Conservation (phyloP, 2,888 invertebrate species). For the Salpingus planirostris region DNA sequence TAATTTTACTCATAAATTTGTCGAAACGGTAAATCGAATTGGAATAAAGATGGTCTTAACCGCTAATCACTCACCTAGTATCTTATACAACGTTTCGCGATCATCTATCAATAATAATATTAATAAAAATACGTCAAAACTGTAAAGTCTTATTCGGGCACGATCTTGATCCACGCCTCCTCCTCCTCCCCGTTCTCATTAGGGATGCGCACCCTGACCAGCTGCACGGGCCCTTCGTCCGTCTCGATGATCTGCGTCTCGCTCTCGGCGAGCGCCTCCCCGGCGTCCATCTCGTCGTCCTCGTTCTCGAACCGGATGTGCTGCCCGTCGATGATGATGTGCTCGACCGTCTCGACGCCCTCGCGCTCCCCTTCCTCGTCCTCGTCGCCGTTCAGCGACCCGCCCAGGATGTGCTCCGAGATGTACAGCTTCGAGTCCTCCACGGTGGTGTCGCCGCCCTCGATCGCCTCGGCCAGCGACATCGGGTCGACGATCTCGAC, state of each 20-base stretch:
- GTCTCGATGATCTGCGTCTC: conserved; percentile 41
- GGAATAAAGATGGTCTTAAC: neutral
- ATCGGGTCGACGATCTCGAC: conserved; percentile 34
- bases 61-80: neutral
- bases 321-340: conserved; percentile 39
- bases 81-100: neutral
- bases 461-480: conserved; percentile 14
- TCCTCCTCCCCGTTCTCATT: conserved; percentile 39
- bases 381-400: conserved; percentile 7
- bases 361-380: conserved; percentile 21
- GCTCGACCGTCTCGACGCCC: conserved; percentile 26
- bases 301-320: conserved; percentile 34
- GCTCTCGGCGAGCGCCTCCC: conserved; percentile 29
- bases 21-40: neutral
- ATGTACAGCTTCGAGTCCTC: conserved; percentile 46
- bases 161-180: conserved; percentile 41
- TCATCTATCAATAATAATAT: conserved; percentile 1
- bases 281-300: conserved; percentile 28
- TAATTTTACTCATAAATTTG: too few relatives aligned
- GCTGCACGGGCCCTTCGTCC: conserved; percentile 37
- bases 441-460: conserved; percentile 6
- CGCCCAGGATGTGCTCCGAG: conserved; percentile 43
- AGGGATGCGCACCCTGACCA: conserved; percentile 39
- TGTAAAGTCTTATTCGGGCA: conserved; percentile 29
- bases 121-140: too few relatives aligned